Evolutionary conservation across 2,797 vertebrate species (phyloP), one percentile per base, ranked within the genome.

Genomic region (Molossus alvarezi): DNA sequence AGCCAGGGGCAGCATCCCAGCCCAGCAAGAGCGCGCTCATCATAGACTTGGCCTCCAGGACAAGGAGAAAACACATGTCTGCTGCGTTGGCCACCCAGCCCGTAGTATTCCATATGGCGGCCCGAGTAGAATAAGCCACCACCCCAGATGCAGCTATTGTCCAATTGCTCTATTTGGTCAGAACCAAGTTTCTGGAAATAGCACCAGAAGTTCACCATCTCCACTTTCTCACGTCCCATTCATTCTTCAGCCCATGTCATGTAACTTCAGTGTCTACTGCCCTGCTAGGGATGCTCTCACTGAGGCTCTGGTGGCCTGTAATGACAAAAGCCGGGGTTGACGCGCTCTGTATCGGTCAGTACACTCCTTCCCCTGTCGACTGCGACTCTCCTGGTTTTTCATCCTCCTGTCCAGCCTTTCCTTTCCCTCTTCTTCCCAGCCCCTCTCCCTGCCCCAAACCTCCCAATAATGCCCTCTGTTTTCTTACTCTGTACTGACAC

Each of bases 141-240:
- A 18, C 10, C 45, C 37, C 58, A 48, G 45, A 37, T 67, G 69
- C 60, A 75, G 41, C n/a, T 80, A 15, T 23, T 67, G 27, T 82
- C 76, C 53, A 69, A 5, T 14, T 55, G 27, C 9, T 69, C 69
- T 55, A 14, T 53, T 62, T 55, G 67, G 9, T 90, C n/a, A 29
- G 17, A 86, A 67, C 21, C 67, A 81, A 45, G n/a, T 86, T 90
- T 75, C 67, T 87, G 60, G 82, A 48, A 60, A 87, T 11, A 87
- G n/a, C 13, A 45, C 37, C 11, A 27, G 45, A 55, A 10, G 5
- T 55, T 81, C 75, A 58, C 53, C 5, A 1, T 29, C 51, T 64
- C 48, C 53, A 73, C 37, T 27, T 79, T 58, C 80, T 73, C 48
- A 41, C 48, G 72, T 58, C 13, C 11, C 13, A 29, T 45, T 76